A percentile compares a stretch with the other conserved stretches of the same genome.
phyloP scores from a whole-genome alignment of 2,797 vertebrate species.

The Enteromius trimaculatus region DNA sequence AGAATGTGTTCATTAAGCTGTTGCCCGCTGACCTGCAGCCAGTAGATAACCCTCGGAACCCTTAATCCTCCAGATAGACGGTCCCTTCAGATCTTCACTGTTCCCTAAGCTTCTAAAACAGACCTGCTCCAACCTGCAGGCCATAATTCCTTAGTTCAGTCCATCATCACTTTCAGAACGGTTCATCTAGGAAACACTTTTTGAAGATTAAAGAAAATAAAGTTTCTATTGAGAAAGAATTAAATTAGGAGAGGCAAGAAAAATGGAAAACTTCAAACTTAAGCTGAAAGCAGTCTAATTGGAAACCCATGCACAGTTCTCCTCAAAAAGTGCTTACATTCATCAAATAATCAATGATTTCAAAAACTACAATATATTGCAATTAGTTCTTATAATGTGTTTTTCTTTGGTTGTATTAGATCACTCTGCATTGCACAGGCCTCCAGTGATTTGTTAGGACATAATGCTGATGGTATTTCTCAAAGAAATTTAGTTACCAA shows the following conservation, averaged over 20 bases:
- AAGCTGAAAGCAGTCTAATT: conserved; percentile 6
- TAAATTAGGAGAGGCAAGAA: conserved; percentile 6
- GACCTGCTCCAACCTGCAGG: conserved; percentile 56
- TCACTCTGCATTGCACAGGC: conserved; percentile 24
- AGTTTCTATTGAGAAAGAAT: conserved; percentile 39
- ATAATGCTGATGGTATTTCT: conserved; percentile 28
- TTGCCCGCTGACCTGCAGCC: conserved; percentile 59
- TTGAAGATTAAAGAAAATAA: conserved; percentile 53
- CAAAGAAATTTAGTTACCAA: conserved; percentile 37
- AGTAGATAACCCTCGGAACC: conserved; percentile 59
- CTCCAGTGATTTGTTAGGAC: conserved; percentile 41
- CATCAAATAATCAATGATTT: conserved; percentile 43
- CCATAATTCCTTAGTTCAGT: conserved; percentile 43
- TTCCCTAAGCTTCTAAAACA: conserved; percentile 42
- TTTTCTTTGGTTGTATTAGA: conserved; percentile 26
- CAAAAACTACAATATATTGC: conserved; percentile 26
- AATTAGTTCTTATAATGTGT: conserved; percentile 41
- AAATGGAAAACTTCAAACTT: not conserved
- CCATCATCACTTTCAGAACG: conserved; percentile 54
- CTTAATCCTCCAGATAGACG: conserved; percentile 58
- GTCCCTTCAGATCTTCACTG: conserved; percentile 51
- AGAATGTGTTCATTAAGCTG: conserved; percentile 64
- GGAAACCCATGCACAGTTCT: not conserved
- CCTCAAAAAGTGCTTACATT: conserved; percentile 16
- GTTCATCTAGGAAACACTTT: conserved; percentile 43